Conservation (phyloP, 2,113 vertebrate species). For the Atrichornis clamosus region DNA sequence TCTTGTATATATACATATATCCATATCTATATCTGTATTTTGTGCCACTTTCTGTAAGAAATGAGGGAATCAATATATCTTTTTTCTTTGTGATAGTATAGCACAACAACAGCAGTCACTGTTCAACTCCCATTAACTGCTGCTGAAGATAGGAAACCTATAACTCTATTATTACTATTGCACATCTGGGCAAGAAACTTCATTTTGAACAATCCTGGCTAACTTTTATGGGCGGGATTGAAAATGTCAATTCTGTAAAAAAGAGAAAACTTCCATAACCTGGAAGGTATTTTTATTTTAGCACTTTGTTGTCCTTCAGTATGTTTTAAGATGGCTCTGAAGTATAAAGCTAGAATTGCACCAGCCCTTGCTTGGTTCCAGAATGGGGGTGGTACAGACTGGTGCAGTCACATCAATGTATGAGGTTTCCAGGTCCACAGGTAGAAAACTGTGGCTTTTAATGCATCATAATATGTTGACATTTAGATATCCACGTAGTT, state of each 20-base stretch:
- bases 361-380: neutral
- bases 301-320: neutral
- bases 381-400: neutral
- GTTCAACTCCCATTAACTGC: neutral
- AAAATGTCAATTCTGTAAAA: neutral
- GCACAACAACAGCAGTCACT: neutral
- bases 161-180: neutral
- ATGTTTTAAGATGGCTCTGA: neutral
- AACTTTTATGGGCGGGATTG: neutral
- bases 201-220: neutral
- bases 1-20: neutral
- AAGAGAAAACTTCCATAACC: neutral
- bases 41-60: neutral
- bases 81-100: neutral
- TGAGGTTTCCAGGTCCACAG: neutral
- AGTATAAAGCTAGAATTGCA: neutral
- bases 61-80: neutral
- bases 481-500: neutral
- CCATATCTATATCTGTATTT: neutral
- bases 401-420: neutral
- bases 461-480: accelerated
- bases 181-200: neutral
- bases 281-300: neutral
- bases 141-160: neutral
- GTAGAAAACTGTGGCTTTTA: neutral